Base-by-base conservation (phyloP, 2,797 vertebrate genomes). In the Karalla daura region DNA sequence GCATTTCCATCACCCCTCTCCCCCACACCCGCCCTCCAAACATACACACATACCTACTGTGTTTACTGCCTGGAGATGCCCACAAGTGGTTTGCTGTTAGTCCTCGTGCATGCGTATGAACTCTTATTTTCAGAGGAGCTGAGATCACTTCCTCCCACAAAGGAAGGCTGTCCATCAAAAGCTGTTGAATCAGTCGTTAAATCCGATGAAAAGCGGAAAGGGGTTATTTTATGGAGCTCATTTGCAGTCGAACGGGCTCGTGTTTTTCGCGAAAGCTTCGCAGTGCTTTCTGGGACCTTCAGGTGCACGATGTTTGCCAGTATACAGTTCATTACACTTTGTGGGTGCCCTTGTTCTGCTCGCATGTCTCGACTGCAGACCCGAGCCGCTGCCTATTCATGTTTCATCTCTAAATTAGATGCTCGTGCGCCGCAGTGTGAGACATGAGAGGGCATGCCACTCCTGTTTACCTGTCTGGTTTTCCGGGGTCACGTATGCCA, bases 391-490 rank as follows among this genome's bases (percentile, higher is more conserved):
- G 53, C 62, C 51, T 59, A 21, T 85, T 81, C 77, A 83, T 80
- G 83, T 85, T 83, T 85, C 74, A 86, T 79, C 63, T 78, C 63
- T 61, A 73, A 87, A 91, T 89, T 64, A 86, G 84, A 88, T 72
- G 51, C 73, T 78, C 33, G 13, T 75, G 72, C 13, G 2, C 66
- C 46, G 70, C 78, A 68, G 69, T 27, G 12, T 39, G 24, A 61
- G 70, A 80, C 86, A 74, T 88, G 88, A 89, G 62, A 69, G 47
- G 77, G 80, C 88, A 83, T 78, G 88, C 78, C 87, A 47, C 77
- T 73, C 67, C 67, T 83, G 79, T 89, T 90, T 88, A 87, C 86
- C 80, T 84, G 89, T 88, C 88, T 90, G 85, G 82, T 86, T 85
- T 80, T 63, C 74, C 61, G 51, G 84, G 88, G 87, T 90, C 83